Evolutionary conservation across 2,797 vertebrate species (phyloP).

Genomic region (Podarcis siculus): DNA sequence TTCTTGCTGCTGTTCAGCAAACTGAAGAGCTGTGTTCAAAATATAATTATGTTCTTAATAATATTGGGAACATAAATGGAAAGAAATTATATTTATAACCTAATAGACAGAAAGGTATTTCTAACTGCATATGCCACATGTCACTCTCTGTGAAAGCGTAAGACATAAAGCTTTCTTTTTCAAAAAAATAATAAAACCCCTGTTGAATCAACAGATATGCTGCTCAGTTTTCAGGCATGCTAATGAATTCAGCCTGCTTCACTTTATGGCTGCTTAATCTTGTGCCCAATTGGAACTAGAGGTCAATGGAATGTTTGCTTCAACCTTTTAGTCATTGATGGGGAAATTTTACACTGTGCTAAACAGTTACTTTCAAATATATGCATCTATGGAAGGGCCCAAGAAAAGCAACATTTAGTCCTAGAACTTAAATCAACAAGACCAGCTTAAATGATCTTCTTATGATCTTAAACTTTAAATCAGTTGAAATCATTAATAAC

Average conservation of each 20-base stretch:
- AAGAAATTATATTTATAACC: constrained; percentile 48
- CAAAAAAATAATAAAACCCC: not conserved
- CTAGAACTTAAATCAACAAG: constrained; percentile 19
- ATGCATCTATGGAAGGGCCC: not conserved
- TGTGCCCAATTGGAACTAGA: constrained; percentile 41
- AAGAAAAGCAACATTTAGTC: not conserved
- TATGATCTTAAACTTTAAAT: not conserved
- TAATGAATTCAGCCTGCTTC: constrained; percentile 38
- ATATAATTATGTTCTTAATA: constrained; percentile 66
- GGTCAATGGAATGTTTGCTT: constrained; percentile 18
- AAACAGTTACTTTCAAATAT: constrained; percentile 39
- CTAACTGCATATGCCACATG: constrained; percentile 53
- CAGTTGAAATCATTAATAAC: not conserved
- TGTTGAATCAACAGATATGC: constrained; percentile 41
- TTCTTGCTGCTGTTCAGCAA: not conserved
- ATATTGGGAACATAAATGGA: constrained; percentile 56
- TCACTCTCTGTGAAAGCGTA: constrained; percentile 7
- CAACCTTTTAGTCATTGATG: constrained; percentile 9
- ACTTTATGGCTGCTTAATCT: constrained; percentile 43
- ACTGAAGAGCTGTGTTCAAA: constrained; percentile 53
- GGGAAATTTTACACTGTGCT: constrained; percentile 32
- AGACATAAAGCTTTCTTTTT: constrained; percentile 19
- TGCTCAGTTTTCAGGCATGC: constrained; percentile 16
- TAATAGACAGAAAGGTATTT: constrained; percentile 51
- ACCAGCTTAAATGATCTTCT: not conserved